These are phyloP conservation scores for Lepus townsendii DNA, from an alignment of 2,797 vertebrate species.

Conservation along the genomic window DNA sequence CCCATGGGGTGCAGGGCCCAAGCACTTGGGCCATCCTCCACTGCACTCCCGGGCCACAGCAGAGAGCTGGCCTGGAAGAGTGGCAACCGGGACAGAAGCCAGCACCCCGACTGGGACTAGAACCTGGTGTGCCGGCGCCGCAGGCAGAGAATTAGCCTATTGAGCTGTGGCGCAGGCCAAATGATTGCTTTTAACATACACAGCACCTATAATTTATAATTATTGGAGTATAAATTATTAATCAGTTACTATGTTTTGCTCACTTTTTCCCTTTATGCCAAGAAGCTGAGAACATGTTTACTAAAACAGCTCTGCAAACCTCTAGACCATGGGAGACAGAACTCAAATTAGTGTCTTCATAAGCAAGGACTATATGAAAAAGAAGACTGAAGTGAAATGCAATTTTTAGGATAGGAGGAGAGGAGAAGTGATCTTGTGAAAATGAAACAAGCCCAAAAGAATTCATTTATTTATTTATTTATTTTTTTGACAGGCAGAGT, in stretches of 20 bases:
- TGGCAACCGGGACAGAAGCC: too few species aligned
- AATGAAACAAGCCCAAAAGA: not conserved
- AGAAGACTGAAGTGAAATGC: not conserved
- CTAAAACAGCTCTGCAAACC: constrained; percentile 12
- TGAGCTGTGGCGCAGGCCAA: too few species aligned
- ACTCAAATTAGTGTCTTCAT: constrained; percentile 33
- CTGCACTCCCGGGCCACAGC: too few species aligned
- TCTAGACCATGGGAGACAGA: constrained; percentile 4
- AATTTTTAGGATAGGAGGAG: not conserved
- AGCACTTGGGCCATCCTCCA: too few species aligned
- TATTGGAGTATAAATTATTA: not conserved
- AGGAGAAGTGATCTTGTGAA: not conserved
- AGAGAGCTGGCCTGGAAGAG: too few species aligned
- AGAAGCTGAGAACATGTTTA: constrained; percentile 19
- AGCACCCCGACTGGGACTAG: too few species aligned
- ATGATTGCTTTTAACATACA: not conserved
- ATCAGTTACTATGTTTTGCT: constrained; percentile 19
- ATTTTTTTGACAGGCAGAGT: too few species aligned
- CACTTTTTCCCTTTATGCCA: not conserved
- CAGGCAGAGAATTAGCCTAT: too few species aligned
- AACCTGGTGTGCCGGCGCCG: too few species aligned
- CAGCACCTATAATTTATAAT: not conserved
- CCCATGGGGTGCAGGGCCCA: too few species aligned
- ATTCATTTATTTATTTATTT: not conserved
- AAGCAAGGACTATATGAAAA: constrained; percentile 14